Evolutionary conservation across 1,140 invertebrate genomes (phyloP).

Genomic region (Drosophila kohkoa): DNA sequence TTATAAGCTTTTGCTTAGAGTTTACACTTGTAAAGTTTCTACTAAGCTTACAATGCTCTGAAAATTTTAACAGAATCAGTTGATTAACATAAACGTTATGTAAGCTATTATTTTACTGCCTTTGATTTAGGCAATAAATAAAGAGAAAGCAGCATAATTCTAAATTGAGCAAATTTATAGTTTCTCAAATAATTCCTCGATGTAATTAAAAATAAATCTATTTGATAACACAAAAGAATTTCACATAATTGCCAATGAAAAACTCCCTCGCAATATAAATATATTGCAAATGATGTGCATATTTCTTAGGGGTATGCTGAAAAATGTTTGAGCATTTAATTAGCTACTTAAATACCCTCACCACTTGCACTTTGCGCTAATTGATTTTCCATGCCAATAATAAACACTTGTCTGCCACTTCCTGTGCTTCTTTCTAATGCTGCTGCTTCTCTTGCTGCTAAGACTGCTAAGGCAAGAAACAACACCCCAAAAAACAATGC

Average conservation of each 20-base stretch:
- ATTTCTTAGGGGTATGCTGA: slow-evolving; percentile 17
- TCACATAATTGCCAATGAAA: neutral
- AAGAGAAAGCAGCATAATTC: neutral
- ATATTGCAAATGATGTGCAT: slow-evolving; percentile 23
- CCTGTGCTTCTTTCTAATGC: neutral
- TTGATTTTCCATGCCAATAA: slow-evolving; percentile 72
- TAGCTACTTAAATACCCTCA: slow-evolving; percentile 42
- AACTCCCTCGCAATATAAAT: neutral
- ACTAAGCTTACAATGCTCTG: neutral
- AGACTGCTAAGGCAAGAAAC: neutral
- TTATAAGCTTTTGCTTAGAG: no score
- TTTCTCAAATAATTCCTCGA: neutral
- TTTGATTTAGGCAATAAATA: no score
- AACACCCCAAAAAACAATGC: slow-evolving; percentile 6
- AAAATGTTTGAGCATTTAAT: slow-evolving; percentile 49
- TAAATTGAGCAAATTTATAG: neutral
- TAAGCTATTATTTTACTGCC: neutral
- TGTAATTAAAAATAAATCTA: neutral
- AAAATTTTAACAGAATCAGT: neutral
- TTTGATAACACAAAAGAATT: neutral
- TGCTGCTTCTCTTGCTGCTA: neutral
- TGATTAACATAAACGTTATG: neutral
- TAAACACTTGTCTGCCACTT: slow-evolving; percentile 55
- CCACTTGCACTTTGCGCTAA: slow-evolving; percentile 47
- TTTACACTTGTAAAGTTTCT: neutral